Base-by-base conservation (phyloP, 1,140 invertebrate species). In the Dreissena polymorpha region DNA sequence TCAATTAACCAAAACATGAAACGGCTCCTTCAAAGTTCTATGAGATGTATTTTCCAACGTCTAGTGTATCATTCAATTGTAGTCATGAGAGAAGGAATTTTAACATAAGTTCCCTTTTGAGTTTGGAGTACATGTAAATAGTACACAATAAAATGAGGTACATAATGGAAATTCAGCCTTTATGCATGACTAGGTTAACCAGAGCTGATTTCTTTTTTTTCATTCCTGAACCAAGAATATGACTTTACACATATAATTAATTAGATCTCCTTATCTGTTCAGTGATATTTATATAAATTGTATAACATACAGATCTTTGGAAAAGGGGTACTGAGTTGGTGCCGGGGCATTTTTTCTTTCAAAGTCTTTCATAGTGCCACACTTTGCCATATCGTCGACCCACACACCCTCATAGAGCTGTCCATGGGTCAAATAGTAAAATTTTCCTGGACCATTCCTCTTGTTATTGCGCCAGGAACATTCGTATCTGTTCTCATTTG, bases 361-460 rank as follows among this genome's bases (percentile, higher is more conserved):
- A 87, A 93, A 93, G 81, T 93, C 93, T 77, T 86, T 89, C 90
- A 93, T 93, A 69, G 89, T 88, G 21, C 93, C 92, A 88, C 92
- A 92, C 76, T 93, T 93, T 18, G 92, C 88, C 10, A 93, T 89
- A 82, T 93, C 91, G 82, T 93, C 88, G n/a, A 92, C 86, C 93
- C 93, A 94, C 8, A 92, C 88, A 51, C 93, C 93, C 71, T 93
- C 92, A 78, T 92, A 91, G 21, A 93, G 64, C 81, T 93, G 92
- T 64, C 93, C 93, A 64, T 90, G 91, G 67, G 92, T 91, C 14
- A 93, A 84, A 87, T 92, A 94, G 79, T 91, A 93, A 78, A 91
- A 94, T 87, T 93, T 93, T 10, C 93, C 93, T 21, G 88, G 85
- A 49, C 93, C 93, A 83, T 93, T 93, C 87, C 93, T 93, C 86